Evolutionary conservation across 2,797 vertebrate genomes (phyloP).

Genomic region (Merluccius polli): DNA sequence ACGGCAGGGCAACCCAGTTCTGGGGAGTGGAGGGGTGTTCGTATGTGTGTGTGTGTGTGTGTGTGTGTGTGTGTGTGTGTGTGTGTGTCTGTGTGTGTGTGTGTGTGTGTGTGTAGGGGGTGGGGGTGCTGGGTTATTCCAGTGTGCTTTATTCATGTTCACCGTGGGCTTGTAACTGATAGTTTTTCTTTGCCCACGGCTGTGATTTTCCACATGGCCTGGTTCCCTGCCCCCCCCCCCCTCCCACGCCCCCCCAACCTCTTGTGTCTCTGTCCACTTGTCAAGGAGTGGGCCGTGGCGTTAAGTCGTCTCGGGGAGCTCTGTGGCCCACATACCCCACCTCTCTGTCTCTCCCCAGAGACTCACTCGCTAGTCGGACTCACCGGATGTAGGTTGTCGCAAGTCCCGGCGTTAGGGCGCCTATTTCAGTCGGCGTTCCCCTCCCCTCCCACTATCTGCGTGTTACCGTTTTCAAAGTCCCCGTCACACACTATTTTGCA

Average conservation of each 20-base stretch:
- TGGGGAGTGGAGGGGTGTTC: neutral
- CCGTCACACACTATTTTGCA: too few relatives aligned
- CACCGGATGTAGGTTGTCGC: too few relatives aligned
- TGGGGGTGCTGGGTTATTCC: slow-evolving; percentile 22
- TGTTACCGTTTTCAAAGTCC: too few relatives aligned
- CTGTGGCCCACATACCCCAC: neutral
- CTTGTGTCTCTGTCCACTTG: neutral
- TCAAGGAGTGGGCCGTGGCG: neutral
- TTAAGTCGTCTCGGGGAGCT: neutral
- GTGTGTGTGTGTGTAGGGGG: neutral
- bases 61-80: too few relatives aligned
- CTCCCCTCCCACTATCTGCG: too few relatives aligned
- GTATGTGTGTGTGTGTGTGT: too few relatives aligned
- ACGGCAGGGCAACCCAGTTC: slow-evolving; percentile 12
- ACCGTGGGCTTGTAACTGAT: slow-evolving; percentile 64
- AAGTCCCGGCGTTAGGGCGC: too few relatives aligned
- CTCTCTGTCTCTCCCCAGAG: neutral
- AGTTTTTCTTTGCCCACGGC: slow-evolving; percentile 68
- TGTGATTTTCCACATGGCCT: slow-evolving; percentile 71
- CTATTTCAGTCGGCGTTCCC: too few relatives aligned
- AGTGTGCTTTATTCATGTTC: slow-evolving; percentile 59
- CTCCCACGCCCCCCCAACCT: slow-evolving; percentile 40
- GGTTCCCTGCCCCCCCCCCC: slow-evolving; percentile 58
- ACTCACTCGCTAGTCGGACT: too few relatives aligned
- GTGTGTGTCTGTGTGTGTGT: neutral